Evolutionary conservation across 1,140 invertebrate species (phyloP).

Genomic region (Drosophila persimilis): DNA sequence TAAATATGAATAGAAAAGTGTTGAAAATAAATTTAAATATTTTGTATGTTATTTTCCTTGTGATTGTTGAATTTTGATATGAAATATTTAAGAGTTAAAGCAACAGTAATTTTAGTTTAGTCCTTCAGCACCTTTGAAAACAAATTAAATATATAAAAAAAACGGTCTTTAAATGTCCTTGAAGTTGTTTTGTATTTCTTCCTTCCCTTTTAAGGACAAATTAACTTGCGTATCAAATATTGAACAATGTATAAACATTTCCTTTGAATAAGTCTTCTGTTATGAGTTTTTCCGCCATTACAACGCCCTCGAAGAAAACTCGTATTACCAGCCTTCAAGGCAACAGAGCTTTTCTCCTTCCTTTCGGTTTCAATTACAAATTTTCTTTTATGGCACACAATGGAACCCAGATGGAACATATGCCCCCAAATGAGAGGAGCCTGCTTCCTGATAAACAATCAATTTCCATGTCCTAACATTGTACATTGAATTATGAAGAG

Average conservation of each 20-base stretch:
- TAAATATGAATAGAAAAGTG: no score
- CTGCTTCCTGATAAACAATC: slow-evolving; percentile 23
- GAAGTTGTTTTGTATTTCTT: no score
- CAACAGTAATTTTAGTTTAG: no score
- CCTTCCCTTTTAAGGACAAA: no score
- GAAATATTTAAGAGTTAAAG: no score
- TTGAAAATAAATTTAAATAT: background rate
- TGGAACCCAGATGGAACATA: slow-evolving; percentile 14
- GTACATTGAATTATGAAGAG: slow-evolving; percentile 36
- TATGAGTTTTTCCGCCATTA: slow-evolving; percentile 1
- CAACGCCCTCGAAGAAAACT: background rate
- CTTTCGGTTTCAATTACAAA: slow-evolving; percentile 34
- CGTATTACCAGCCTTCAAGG: slow-evolving; percentile 16
- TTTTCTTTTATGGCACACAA: slow-evolving; percentile 25
- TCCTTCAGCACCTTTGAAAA: no score
- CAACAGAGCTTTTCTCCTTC: slow-evolving; percentile 28
- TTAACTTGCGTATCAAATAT: background rate
- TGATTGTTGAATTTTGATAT: no score
- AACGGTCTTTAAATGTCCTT: no score
- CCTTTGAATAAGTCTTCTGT: slow-evolving; percentile 9
- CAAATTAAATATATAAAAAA: no score
- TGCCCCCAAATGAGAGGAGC: slow-evolving; percentile 2
- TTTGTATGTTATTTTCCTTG: no score
- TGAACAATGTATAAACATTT: slow-evolving; percentile 7
- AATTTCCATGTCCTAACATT: slow-evolving; percentile 19